Evolutionary conservation across 1,140 invertebrate genomes (phyloP), one percentile per base, ranked within the genome.

Genomic region (Bombyx mandarina): DNA sequence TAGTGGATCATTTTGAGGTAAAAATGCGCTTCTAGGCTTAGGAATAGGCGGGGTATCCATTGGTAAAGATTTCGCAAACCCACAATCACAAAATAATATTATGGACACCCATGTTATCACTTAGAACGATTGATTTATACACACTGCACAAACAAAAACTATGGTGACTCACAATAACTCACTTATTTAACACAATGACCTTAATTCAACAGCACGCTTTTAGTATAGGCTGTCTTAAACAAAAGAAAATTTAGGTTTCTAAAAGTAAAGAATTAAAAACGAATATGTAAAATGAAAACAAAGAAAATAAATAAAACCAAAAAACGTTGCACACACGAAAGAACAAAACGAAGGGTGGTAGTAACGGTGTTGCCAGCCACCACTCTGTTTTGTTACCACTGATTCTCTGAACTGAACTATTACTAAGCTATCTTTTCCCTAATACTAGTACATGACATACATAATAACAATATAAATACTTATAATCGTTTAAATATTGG

Each of bases 1-100:
- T 8, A 66, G 10, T 44, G 62, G 55, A 44, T 82, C 79, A 49
- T 67, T 69, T 55, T 71, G 69, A 7, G 71, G 42, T 22, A 66
- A 52, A 57, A 74, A 66, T 9, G 69, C 69, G 52, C 63, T 78
- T 53, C 79, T 67, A 26, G 80, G 79, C 64, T 79, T 85, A 7
- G 80, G 79, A 35, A 83, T 71, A 45, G 83, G 81, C 35, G 80
- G 80, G 47, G 77, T 71, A 79, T 82, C 80, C 83, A 85, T 86
- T 58, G 56, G 58, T 59, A 56, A 47, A n/a, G 26, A 9, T 7
- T 58, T 45, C 45, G 54, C 45, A 56, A 60, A 52, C 22, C 43
- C 52, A 60, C 62, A 62, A 63, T 63, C 59, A 69, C 62, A 56
- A 60, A 56, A 63, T 35, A 46, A 55, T 56, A 60, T 44, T 65